These are phyloP conservation scores for Cherax destructor DNA, from an alignment of 1,140 invertebrate genomes.

Conservation along the genomic window DNA sequence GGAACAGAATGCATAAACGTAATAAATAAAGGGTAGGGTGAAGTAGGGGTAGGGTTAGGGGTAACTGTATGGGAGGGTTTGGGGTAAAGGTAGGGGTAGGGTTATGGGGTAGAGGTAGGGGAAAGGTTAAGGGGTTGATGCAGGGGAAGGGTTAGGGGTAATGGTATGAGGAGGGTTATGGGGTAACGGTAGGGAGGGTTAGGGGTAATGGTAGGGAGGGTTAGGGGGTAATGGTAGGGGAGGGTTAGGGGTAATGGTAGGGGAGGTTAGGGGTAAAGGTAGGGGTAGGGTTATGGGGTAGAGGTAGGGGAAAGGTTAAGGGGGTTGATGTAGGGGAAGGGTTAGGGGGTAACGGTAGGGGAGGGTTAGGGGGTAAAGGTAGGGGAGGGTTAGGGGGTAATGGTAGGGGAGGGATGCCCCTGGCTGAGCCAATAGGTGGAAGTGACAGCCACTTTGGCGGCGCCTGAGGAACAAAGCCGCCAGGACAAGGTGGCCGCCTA, in stretches of 20 bases:
- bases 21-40: not conserved
- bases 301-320: not conserved
- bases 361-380: no score
- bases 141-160: not conserved
- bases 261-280: not conserved
- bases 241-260: not conserved
- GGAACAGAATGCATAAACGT: no score
- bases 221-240: not conserved
- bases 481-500: not conserved
- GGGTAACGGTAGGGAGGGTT: not conserved
- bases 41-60: not conserved
- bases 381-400: no score
- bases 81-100: not conserved
- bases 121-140: not conserved
- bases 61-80: not conserved
- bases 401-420: not conserved
- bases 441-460: slow-evolving; percentile 37
- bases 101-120: not conserved
- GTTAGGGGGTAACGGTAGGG: no score
- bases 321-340: not conserved
- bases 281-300: not conserved
- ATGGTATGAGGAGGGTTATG: no score
- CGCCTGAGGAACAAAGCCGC: slow-evolving; percentile 9
- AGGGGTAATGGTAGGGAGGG: not conserved
- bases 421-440: slow-evolving; percentile 26